Percentiles rank a stretch among this genome's conserved stretches.
Evolutionary conservation across 2,888 invertebrate species (phyloP).

Genomic region (Toxonevra muliebris): DNA sequence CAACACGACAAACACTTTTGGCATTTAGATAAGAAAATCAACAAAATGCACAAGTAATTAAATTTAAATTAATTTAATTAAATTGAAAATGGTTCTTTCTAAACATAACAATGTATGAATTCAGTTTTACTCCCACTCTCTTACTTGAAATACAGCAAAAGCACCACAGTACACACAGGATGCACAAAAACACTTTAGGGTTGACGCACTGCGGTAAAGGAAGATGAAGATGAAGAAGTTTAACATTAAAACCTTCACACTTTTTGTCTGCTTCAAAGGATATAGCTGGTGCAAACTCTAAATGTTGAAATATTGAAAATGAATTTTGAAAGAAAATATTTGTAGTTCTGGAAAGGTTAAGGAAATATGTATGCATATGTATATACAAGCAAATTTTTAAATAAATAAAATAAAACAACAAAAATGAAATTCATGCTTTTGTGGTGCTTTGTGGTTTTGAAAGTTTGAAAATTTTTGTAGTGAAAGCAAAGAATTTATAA

Average conservation of each 20-base stretch:
- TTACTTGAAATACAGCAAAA: too few relatives aligned
- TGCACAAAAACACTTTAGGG: neutral
- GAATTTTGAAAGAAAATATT: neutral
- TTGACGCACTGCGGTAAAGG: neutral
- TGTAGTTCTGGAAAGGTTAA: constrained; percentile 5
- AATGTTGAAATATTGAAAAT: too few relatives aligned
- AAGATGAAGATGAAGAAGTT: neutral
- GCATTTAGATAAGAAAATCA: too few relatives aligned
- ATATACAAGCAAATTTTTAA: neutral
- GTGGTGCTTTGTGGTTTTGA: neutral
- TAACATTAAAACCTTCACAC: neutral
- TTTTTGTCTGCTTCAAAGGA: neutral
- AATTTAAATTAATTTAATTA: too few relatives aligned
- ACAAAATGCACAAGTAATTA: too few relatives aligned
- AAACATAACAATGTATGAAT: too few relatives aligned
- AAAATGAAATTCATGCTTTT: neutral
- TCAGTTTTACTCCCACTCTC: too few relatives aligned
- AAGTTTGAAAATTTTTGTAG: too few relatives aligned
- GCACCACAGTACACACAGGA: constrained; percentile 4
- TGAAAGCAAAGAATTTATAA: too few relatives aligned
- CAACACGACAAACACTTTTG: neutral
- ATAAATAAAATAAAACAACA: too few relatives aligned
- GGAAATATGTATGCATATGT: too few relatives aligned
- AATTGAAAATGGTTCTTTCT: too few relatives aligned
- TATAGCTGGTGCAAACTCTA: neutral